Evolutionary conservation across 2,113 vertebrate species (phyloP), one percentile per base, ranked within the genome.

Genomic region (Sebastes fasciatus): DNA sequence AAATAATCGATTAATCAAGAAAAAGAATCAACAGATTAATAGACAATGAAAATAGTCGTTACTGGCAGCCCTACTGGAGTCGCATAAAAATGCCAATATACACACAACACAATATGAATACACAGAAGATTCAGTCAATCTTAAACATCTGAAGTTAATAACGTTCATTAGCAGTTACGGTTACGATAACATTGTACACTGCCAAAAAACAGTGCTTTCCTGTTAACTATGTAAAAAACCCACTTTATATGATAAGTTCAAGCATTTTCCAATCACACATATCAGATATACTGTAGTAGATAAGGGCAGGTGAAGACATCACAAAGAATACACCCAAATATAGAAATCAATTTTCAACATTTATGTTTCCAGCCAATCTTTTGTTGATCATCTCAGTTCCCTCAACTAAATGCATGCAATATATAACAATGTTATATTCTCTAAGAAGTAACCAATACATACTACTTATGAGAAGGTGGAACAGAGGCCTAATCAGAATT

Each of bases 281-380:
- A 62, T 42, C 65, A 69, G 57, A 69, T 46, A 10, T 14, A 34
- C 34, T 34, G 34, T 34, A 48, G 48, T 13, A 71, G 58, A 82
- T 23, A 14, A 66, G 14, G 6, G 19, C n/a, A 65, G 16, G 48
- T 2, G 4, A 74, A 34, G 49, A 82, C 13, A 61, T 2, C 11
- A n/a, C 19, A 34, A 68, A 65, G 12, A 64, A 58, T 0, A 40
- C 23, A 80, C 55, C 34, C 13, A 10, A 49, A 49, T 7, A 2
- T 34, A 34, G 34, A 34, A 34, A 34, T 34, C 34, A 34, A 34
- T 34, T 34, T 10, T 13, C 23, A 13, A 54, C 54, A 51, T 57
- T 51, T 51, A 14, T 16, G 12, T 12, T 11, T 19, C 19, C 16
- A 46, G 14, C 2, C 26, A 26, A 6, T 73, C 8, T 9, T 55